These are phyloP conservation scores for Equus quagga DNA, from an alignment of 2,113 vertebrate species.

Conservation along the genomic window DNA sequence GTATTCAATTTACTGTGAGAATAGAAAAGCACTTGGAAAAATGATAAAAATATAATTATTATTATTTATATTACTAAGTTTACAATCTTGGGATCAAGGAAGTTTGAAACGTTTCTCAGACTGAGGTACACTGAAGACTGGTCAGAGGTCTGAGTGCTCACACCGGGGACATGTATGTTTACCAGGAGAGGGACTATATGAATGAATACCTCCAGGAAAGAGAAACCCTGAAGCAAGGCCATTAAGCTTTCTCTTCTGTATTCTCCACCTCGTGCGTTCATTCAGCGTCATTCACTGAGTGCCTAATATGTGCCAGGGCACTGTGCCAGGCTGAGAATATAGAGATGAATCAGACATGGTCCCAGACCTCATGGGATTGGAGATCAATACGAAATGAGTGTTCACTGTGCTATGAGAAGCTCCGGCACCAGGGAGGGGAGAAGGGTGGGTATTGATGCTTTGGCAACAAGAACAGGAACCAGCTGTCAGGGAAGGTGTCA, in stretches of 20 bases:
- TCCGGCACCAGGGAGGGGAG: neutral
- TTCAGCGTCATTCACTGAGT: constrained; percentile 38
- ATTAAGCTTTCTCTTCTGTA: constrained; percentile 19
- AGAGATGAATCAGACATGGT: constrained; percentile 57
- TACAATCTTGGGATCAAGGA: neutral
- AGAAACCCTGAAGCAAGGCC: neutral
- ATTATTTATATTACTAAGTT: neutral
- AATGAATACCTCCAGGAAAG: constrained; percentile 27
- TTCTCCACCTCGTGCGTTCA: neutral
- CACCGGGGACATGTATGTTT: neutral
- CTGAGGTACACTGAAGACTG: neutral
- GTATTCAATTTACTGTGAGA: constrained; percentile 23
- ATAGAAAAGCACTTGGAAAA: constrained; percentile 54
- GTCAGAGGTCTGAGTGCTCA: neutral
- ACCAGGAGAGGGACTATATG: neutral
- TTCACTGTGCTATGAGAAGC: neutral
- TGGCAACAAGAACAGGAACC: neutral
- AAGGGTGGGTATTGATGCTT: neutral
- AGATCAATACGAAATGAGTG: constrained; percentile 15
- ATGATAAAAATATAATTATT: neutral
- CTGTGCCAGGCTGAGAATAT: constrained; percentile 25
- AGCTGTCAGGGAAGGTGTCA: neutral
- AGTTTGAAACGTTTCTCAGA: neutral
- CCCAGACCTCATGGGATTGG: constrained; percentile 11
- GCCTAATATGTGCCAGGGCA: constrained; percentile 7